phyloP scores from a whole-genome alignment of 2,888 invertebrate species.

The Mesorhabditis belari region DNA sequence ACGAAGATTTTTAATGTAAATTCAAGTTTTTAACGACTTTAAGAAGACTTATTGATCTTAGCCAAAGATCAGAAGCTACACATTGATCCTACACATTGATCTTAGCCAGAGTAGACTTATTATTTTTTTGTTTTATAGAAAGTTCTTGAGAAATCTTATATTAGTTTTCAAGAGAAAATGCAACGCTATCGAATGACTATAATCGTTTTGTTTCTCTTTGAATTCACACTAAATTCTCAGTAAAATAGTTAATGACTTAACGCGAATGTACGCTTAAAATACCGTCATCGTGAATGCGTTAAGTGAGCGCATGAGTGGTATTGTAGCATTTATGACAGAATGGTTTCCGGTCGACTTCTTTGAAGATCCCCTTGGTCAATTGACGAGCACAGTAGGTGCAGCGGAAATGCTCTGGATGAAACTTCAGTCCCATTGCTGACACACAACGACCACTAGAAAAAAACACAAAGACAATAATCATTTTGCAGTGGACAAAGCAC shows the following conservation, averaged over 20 bases:
- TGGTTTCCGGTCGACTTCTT: slow-evolving; percentile 96
- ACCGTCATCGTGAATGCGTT: slow-evolving; percentile 3
- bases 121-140: too few relatives aligned
- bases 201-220: too few relatives aligned
- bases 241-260: background rate
- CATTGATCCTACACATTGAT: too few relatives aligned
- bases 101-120: too few relatives aligned
- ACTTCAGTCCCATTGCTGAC: slow-evolving; percentile 97
- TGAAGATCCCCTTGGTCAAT: slow-evolving; percentile 96
- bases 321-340: slow-evolving; percentile 97
- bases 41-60: too few relatives aligned
- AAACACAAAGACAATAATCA: slow-evolving; percentile 59
- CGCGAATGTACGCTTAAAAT: too few relatives aligned
- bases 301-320: slow-evolving; percentile 59
- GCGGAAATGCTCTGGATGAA: slow-evolving; percentile 98
- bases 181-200: too few relatives aligned
- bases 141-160: too few relatives aligned
- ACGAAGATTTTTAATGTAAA: too few relatives aligned
- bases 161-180: background rate
- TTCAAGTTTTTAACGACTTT: too few relatives aligned
- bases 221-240: background rate
- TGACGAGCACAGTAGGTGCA: slow-evolving; percentile 96
- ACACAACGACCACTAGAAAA: slow-evolving; percentile 74
- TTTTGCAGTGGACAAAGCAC: background rate
- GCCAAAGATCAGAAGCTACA: too few relatives aligned